Base-by-base conservation (phyloP, 2,113 vertebrate species). In the Petroica traversi region DNA sequence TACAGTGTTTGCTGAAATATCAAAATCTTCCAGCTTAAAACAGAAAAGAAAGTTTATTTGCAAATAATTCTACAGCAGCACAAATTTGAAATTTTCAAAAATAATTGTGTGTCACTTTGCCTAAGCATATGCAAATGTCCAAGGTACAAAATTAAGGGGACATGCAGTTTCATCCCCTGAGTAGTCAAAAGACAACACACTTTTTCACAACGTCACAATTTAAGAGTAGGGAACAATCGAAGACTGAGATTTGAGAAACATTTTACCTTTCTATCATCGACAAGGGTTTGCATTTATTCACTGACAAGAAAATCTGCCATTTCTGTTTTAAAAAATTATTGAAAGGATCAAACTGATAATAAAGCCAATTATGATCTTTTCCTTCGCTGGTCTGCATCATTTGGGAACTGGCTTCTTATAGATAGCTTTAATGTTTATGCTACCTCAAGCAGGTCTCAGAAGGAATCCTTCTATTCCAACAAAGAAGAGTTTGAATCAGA, bases 21-120 rank as follows among this genome's bases (percentile, higher is more conserved):
- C 96, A 93, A 99, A 99, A 92, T 99, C 99, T 93, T 68, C 89
- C 41, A 99, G 96, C 99, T 99, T 95, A 90, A 75, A 97, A 96
- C 5, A 85, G 78, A 94, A 96, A 79, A 69, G 57, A 81, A 89
- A 89, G 62, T 34, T 81, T 18, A 34, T 77, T 91, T 89, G 38
- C 11, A 96, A 93, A 75, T 45, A 87, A 62, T 91, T 85, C 52
- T 36, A 68, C 22, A 91, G 67, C 38, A 57, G 31, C 26, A 73
- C 5, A 61, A 51, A 76, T 49, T 12, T 16, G 12, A 82, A 38
- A 34, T 38, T 38, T 59, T 24, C 3, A 49, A 59, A 92, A 93
- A 52, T 49, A 57, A 17, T 16, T 57, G 4, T n/a, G 33, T 45
- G 31, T 24, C 41, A 71, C 14, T 40, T 74, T 81, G 34, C 36